Percentiles rank a stretch among this genome's conserved stretches.
Evolutionary conservation across 2,797 vertebrate species (phyloP).

Genomic region (Crypturellus tataupa): DNA sequence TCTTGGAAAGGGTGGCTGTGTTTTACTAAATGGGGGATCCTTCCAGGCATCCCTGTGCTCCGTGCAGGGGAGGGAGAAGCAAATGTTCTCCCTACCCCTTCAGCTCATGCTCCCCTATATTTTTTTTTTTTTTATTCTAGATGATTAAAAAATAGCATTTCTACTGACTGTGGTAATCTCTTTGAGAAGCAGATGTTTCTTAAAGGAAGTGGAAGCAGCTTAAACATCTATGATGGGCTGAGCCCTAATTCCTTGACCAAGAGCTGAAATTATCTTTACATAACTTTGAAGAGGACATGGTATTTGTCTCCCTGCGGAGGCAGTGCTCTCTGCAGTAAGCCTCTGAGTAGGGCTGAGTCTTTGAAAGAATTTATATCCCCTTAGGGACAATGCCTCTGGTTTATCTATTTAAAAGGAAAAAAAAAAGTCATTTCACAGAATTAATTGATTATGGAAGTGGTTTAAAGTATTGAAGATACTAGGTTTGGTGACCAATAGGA

Average conservation of each 20-base stretch:
- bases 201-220: slow-evolving; percentile 57
- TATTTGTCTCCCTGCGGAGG: slow-evolving; percentile 43
- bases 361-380: slow-evolving; percentile 41
- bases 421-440: slow-evolving; percentile 68
- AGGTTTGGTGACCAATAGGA: neutral
- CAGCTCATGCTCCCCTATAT: neutral
- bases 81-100: accelerated
- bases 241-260: slow-evolving; percentile 67
- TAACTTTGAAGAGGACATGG: slow-evolving; percentile 65
- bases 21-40: neutral
- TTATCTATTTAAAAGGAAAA: slow-evolving; percentile 29
- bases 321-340: slow-evolving; percentile 58
- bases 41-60: neutral
- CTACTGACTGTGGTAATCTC: slow-evolving; percentile 49
- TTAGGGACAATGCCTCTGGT: neutral
- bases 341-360: slow-evolving; percentile 4
- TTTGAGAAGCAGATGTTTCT: slow-evolving; percentile 66
- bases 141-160: slow-evolving; percentile 49
- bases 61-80: neutral
- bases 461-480: neutral
- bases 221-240: slow-evolving; percentile 44
- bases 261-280: slow-evolving; percentile 62
- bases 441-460: slow-evolving; percentile 74
- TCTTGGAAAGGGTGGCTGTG: neutral
- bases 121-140: slow-evolving; percentile 28